phyloP scores from a whole-genome alignment of 2,888 invertebrate genomes.

The Torymus auratus region DNA sequence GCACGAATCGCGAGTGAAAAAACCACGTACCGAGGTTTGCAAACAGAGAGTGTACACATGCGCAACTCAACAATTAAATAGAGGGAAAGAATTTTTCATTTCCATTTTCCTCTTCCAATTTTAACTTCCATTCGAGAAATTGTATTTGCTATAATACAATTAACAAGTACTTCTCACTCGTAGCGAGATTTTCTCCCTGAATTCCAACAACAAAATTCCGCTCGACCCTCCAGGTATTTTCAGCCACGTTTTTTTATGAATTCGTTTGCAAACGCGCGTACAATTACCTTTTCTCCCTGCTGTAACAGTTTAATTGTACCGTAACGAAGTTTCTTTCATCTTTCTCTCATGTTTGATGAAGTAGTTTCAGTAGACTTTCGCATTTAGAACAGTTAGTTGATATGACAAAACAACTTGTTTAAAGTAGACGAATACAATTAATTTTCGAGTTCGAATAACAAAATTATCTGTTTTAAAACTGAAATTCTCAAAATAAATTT shows the following conservation, averaged over 20 bases:
- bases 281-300: neutral
- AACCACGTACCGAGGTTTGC: no score
- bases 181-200: constrained; percentile 14
- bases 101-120: constrained; percentile 12
- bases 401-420: no score
- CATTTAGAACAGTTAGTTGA: no score
- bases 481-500: no score
- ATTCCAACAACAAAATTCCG: constrained; percentile 19
- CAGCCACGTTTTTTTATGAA: neutral
- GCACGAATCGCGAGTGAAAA: no score
- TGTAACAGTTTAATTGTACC: neutral
- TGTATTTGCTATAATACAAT: constrained; percentile 30
- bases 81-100: neutral
- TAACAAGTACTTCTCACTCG: constrained; percentile 18
- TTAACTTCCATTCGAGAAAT: constrained; percentile 36
- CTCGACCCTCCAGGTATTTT: neutral
- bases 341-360: no score
- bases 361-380: no score
- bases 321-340: neutral
- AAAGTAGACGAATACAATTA: no score
- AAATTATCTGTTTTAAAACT: no score
- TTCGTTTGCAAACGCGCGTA: constrained; percentile 8
- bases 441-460: no score
- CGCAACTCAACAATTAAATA: no score
- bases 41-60: no score